A percentile compares a stretch with the other conserved stretches of the same genome.
These are phyloP conservation scores for Anableps anableps DNA, from an alignment of 2,797 vertebrate genomes.

Conservation along the genomic window DNA sequence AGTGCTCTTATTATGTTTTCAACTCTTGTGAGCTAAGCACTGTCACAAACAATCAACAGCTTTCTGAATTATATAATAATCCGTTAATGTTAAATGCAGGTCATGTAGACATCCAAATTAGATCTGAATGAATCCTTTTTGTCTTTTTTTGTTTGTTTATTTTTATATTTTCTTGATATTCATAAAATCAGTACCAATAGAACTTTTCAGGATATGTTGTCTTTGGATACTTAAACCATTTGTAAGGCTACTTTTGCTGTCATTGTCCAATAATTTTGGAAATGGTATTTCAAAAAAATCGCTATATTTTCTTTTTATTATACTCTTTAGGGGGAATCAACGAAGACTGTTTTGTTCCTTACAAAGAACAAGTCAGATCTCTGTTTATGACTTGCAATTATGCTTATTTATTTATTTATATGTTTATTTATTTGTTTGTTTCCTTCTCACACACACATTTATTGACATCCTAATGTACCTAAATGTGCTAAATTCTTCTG, in stretches of 20 bases:
- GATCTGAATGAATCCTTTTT: neutral
- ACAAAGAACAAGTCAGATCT: conserved; percentile 56
- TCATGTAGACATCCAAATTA: neutral
- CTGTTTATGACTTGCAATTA: conserved; percentile 58
- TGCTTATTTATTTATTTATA: conserved; percentile 61
- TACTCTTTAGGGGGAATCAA: conserved; percentile 38
- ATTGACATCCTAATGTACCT: conserved; percentile 54
- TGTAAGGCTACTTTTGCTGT: neutral
- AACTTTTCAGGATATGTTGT: neutral
- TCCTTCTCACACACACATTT: conserved; percentile 22
- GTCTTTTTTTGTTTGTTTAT: neutral
- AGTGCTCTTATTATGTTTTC: neutral
- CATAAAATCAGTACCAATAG: neutral
- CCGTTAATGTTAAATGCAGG: neutral
- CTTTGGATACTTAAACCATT: neutral
- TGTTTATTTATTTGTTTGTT: conserved; percentile 65
- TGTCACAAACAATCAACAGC: neutral
- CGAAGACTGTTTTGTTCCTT: conserved; percentile 46
- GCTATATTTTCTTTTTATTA: neutral
- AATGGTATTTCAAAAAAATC: neutral
- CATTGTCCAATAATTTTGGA: neutral
- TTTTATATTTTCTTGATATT: neutral
- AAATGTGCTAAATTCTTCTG: conserved; percentile 37
- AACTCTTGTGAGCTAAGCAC: neutral
- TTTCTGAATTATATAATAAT: neutral